Conservation (phyloP, 2,113 vertebrate species). For the Zootoca vivipara region DNA sequence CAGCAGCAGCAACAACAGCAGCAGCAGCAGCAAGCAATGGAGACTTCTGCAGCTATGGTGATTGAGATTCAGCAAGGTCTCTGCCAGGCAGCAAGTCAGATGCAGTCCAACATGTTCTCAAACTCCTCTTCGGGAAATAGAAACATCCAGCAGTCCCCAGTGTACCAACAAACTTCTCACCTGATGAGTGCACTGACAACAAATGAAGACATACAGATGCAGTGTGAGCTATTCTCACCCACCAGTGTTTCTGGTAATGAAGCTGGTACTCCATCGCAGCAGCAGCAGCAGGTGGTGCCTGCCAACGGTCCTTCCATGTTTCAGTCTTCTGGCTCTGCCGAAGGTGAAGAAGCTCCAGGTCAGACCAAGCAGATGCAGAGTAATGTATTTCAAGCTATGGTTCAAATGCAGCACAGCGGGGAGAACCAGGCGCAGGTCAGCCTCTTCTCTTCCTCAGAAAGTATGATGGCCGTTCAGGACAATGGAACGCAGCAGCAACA, state of each 20-base stretch:
- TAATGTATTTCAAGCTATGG: slow-evolving; percentile 83
- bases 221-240: slow-evolving; percentile 87
- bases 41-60: slow-evolving; percentile 82
- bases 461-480: slow-evolving; percentile 78
- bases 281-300: slow-evolving; percentile 76
- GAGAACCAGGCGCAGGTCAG: slow-evolving; percentile 79
- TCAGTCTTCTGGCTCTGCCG: slow-evolving; percentile 76
- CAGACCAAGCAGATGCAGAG: slow-evolving; percentile 80
- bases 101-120: slow-evolving; percentile 87
- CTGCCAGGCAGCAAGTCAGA: slow-evolving; percentile 80
- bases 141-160: slow-evolving; percentile 78
- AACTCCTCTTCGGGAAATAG: slow-evolving; percentile 73
- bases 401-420: slow-evolving; percentile 81
- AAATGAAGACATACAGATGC: slow-evolving; percentile 87
- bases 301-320: slow-evolving; percentile 75
- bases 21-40: slow-evolving; percentile 88
- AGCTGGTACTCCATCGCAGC: slow-evolving; percentile 64
- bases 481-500: slow-evolving; percentile 81
- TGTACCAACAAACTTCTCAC: slow-evolving; percentile 79
- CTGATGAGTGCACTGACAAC: slow-evolving; percentile 74
- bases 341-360: slow-evolving; percentile 74
- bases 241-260: slow-evolving; percentile 79
- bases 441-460: slow-evolving; percentile 84
- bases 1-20: slow-evolving; percentile 90
- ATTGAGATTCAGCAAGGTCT: slow-evolving; percentile 84